Percentiles rank a stretch among this genome's conserved stretches.
Conservation (phyloP, 1,140 invertebrate species). For the Cheumatopsyche charites region DNA sequence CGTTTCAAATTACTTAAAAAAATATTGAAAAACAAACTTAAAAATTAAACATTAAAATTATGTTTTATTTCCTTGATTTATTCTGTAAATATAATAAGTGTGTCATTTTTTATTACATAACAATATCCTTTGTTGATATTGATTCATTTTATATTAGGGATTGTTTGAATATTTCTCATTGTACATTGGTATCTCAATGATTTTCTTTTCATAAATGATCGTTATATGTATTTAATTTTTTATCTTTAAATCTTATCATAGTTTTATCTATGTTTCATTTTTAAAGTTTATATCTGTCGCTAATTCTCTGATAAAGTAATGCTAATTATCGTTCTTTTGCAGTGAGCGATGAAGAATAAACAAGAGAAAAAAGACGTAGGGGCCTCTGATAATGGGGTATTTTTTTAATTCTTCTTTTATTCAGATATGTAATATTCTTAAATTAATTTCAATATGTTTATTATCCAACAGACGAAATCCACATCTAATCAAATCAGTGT, state of each 20-base stretch:
- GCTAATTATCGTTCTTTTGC: not conserved
- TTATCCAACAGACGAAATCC: slow-evolving; percentile 9
- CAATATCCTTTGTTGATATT: no score
- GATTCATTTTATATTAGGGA: no score
- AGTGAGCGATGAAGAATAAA: slow-evolving; percentile 10
- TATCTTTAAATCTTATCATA: not conserved
- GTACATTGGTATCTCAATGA: no score
- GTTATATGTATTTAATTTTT: no score
- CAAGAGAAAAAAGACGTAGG: not conserved
- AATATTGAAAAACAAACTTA: no score
- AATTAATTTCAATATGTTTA: not conserved
- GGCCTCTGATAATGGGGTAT: not conserved
- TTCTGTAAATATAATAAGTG: no score
- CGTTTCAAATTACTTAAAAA: no score
- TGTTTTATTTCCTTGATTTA: no score
- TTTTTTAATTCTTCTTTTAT: not conserved
- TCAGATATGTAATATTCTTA: not conserved
- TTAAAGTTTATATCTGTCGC: not conserved
- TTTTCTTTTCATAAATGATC: no score
- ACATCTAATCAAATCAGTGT: slow-evolving; percentile 11
- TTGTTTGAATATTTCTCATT: no score
- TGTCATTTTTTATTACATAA: no score
- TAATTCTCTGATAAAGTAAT: not conserved
- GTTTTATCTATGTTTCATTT: not conserved
- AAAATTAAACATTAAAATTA: no score